A percentile compares a stretch with the other conserved stretches of the same genome.
Evolutionary conservation across 2,888 invertebrate species (phyloP).

Genomic region (Adelphocoris suturalis): DNA sequence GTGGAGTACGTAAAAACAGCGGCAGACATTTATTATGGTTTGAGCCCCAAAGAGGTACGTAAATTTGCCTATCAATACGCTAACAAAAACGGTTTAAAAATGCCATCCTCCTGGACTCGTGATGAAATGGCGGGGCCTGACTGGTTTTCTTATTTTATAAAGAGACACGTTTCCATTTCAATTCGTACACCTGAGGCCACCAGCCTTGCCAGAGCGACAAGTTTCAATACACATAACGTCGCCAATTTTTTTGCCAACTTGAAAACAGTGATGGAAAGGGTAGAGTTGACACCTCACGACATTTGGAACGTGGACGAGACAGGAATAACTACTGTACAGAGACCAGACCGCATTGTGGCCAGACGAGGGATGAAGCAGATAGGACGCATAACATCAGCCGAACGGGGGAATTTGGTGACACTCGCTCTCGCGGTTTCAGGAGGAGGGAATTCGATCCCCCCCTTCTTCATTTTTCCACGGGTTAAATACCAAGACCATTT

Average conservation of each 20-base stretch:
- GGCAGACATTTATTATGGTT: constrained; percentile 73
- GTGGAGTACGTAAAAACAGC: constrained; percentile 73
- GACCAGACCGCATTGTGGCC: constrained; percentile 75
- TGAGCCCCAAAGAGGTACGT: constrained; percentile 73
- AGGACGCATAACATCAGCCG: constrained; percentile 76
- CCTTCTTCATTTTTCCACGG: constrained; percentile 76
- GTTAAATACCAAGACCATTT: constrained; percentile 76
- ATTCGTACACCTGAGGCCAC: constrained; percentile 58
- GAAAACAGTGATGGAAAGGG: constrained; percentile 66
- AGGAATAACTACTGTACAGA: constrained; percentile 76
- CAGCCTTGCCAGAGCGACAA: constrained; percentile 20
- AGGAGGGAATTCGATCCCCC: constrained; percentile 76
- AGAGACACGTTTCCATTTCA: constrained; percentile 34
- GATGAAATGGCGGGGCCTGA: constrained; percentile 72
- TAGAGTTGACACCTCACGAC: constrained; percentile 67
- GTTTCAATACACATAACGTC: background rate
- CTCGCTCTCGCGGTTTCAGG: constrained; percentile 75
- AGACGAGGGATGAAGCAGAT: constrained; percentile 76
- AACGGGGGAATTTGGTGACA: constrained; percentile 76
- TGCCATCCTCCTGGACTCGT: constrained; percentile 72
- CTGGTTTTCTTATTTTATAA: constrained; percentile 70
- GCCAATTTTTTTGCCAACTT: background rate
- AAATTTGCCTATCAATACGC: constrained; percentile 74
- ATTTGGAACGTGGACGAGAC: constrained; percentile 76
- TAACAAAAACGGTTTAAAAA: constrained; percentile 35